Evolutionary conservation across 92 coral and sea anemone genomes (phyloP).

Genomic region (Epizoanthus scotinus): DNA sequence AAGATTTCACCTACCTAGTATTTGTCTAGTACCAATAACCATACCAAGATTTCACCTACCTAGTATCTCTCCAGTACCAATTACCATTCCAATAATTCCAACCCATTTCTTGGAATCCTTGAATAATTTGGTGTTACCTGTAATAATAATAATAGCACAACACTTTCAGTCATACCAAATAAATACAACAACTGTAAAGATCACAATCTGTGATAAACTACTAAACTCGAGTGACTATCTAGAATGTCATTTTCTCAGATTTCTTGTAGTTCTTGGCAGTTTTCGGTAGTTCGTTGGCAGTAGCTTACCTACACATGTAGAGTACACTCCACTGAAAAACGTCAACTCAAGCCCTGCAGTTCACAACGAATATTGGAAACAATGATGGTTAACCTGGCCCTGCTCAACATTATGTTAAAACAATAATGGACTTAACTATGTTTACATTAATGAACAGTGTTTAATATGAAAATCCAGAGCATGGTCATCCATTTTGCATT

Average conservation of each 20-base stretch:
- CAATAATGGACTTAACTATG: too few relatives aligned
- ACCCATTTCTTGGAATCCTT: slow-evolving; percentile 71
- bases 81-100: slow-evolving; percentile 86
- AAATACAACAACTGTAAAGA: background rate
- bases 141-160: background rate
- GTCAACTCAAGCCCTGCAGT: slow-evolving; percentile 85
- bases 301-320: slow-evolving; percentile 87
- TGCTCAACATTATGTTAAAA: too few relatives aligned
- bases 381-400: background rate
- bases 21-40: slow-evolving; percentile 93
- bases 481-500: background rate
- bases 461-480: too few relatives aligned
- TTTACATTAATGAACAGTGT: too few relatives aligned
- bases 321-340: slow-evolving; percentile 93
- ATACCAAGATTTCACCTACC: slow-evolving; percentile 78
- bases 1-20: slow-evolving; percentile 70
- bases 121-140: slow-evolving; percentile 74
- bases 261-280: background rate
- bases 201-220: too few relatives aligned
- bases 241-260: background rate
- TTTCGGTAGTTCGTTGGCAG: too few relatives aligned
- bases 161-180: background rate
- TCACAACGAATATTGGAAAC: background rate
- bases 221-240: background rate
- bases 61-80: slow-evolving; percentile 91